Evolutionary conservation across 1,140 invertebrate species (phyloP), one percentile per base, ranked within the genome.

Genomic region (Atopsyche davidsoni): DNA sequence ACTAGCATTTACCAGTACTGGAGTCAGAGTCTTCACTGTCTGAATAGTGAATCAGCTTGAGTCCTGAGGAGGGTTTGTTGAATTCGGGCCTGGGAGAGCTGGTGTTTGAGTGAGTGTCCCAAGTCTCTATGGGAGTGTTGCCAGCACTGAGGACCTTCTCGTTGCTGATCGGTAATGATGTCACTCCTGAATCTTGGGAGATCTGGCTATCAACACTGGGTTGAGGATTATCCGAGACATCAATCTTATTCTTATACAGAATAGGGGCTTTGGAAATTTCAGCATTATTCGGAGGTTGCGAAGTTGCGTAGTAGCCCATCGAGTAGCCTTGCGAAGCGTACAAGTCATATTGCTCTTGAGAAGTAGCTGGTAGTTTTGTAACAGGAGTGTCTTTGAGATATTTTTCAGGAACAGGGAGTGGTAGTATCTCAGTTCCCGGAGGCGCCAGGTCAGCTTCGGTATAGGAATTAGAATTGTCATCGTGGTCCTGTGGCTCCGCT

Each of bases 1-100:
- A 39, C 21, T 25, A 19, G 10, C 18, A 14, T 25, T 42, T 44
- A 55, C 53, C 53, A 44, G 36, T 23, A 43, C 70, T 65, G 16
- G 69, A 68, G 1, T 66, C 70, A 4, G 59, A 62, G 50, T 77
- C 74, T 39, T 75, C 76, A 2, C 72, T 73, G 49, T 73, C 75
- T 0, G 75, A 73, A 52, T 77, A 82, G 53, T 75, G 77, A 49
- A 78, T 79, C 25, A 81, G 61, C 17, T 75, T 76, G 35, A 81
- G 63, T 0, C 73, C 75, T 3, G 72, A 72, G 1, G 76, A 75
- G 16, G 62, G 59, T 17, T 58, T 51, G 1, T 60, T 52, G 3
- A 51, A 49, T 1, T 45, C 50, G 1, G 56, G 13, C 38, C 42
- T 53, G 11, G 59, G 58, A 16, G 51, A 51, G 39, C 51, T 58